Evolutionary conservation across 1,140 invertebrate genomes (phyloP).

Genomic region (Zaprionus vittiger): DNA sequence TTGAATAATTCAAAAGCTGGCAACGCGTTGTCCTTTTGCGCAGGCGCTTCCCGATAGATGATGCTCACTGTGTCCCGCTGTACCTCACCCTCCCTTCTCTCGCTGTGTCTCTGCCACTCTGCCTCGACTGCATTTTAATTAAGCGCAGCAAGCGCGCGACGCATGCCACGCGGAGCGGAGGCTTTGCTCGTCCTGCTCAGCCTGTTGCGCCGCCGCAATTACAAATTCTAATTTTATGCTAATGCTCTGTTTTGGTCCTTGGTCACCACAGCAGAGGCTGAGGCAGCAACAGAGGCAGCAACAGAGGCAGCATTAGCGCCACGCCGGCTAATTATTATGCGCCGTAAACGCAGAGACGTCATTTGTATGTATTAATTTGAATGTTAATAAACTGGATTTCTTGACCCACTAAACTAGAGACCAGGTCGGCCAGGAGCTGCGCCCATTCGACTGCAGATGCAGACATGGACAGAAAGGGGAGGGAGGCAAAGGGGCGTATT

Average conservation of each 20-base stretch:
- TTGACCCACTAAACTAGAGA: constrained; percentile 83
- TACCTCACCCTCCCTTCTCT: constrained; percentile 3
- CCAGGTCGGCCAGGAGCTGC: constrained; percentile 11
- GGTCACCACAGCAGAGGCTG: constrained; percentile 15
- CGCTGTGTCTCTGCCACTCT: constrained; percentile 31
- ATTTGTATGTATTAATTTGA: constrained; percentile 82
- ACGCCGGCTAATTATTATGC: constrained; percentile 77
- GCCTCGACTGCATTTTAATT: constrained; percentile 78
- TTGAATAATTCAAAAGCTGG: constrained; percentile 81
- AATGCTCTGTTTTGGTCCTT: constrained; percentile 71
- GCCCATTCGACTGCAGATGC: neutral
- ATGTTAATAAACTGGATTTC: constrained; percentile 83
- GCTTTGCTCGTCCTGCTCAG: constrained; percentile 34
- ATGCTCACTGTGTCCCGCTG: neutral
- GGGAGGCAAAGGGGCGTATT: constrained; percentile 6
- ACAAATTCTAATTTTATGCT: constrained; percentile 84
- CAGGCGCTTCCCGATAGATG: constrained; percentile 63
- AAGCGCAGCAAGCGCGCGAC: constrained; percentile 56
- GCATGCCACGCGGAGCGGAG: constrained; percentile 63
- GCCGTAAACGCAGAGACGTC: constrained; percentile 70
- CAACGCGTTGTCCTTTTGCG: constrained; percentile 73
- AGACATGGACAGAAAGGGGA: neutral
- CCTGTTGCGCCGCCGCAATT: constrained; percentile 81
- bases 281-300: constrained; percentile 6
- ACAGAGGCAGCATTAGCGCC: constrained; percentile 43